phyloP scores from a whole-genome alignment of 2,113 vertebrate species.

The Hassar affinis region DNA sequence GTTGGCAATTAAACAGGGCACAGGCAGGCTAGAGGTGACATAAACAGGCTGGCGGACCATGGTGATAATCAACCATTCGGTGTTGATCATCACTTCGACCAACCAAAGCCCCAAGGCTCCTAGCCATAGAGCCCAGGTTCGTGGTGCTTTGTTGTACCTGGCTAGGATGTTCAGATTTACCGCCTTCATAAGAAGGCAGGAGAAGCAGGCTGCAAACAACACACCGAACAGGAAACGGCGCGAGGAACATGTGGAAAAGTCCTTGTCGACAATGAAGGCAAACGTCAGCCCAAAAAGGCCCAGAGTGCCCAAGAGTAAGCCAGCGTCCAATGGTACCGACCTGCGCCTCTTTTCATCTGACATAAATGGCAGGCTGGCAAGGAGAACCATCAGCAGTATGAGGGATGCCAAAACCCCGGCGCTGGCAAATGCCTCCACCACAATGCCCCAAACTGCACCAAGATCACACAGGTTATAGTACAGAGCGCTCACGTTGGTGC shows the following conservation, averaged over 20 bases:
- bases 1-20: slow-evolving; percentile 79
- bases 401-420: slow-evolving; percentile 77
- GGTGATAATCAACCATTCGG: slow-evolving; percentile 93
- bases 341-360: slow-evolving; percentile 73
- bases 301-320: slow-evolving; percentile 79
- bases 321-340: slow-evolving; percentile 75
- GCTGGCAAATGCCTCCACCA: slow-evolving; percentile 82
- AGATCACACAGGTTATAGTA: slow-evolving; percentile 91
- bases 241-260: slow-evolving; percentile 86
- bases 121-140: slow-evolving; percentile 72
- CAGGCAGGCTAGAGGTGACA: neutral
- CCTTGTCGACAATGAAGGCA: slow-evolving; percentile 81
- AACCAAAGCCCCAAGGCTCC: slow-evolving; percentile 77
- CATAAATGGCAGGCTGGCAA: slow-evolving; percentile 87
- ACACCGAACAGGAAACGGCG: slow-evolving; percentile 92
- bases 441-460: slow-evolving; percentile 80
- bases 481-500: slow-evolving; percentile 73
- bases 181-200: slow-evolving; percentile 82
- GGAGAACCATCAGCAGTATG: slow-evolving; percentile 80
- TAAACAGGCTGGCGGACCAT: slow-evolving; percentile 66
- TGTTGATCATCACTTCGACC: slow-evolving; percentile 90
- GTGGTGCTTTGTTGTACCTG: slow-evolving; percentile 68
- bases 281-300: slow-evolving; percentile 92
- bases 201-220: slow-evolving; percentile 87
- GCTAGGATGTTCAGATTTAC: slow-evolving; percentile 80